Base-by-base conservation (phyloP, 2,113 vertebrate genomes). In the Phodopus roborovskii region DNA sequence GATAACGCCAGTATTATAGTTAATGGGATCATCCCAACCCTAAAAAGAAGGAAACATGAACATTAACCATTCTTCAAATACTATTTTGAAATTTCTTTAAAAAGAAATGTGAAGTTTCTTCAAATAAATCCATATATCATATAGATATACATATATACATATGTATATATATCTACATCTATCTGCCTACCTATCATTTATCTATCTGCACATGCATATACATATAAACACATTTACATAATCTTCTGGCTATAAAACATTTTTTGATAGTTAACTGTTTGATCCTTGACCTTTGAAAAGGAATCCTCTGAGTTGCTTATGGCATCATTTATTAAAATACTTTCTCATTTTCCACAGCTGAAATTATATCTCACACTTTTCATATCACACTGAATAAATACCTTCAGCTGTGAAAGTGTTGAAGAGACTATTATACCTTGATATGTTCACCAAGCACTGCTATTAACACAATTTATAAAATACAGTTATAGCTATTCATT, bases 21-120 rank as follows among this genome's bases (percentile, higher is more conserved):
- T 79, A 86, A 92, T 1, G 96, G 24, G 2, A 36, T 97, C 96
- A 97, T 11, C 70, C 90, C 95, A 97, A 96, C 96, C 98, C 97
- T 97, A 88, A 71, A 91, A 78, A 36, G 17, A 91, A 73, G 92
- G 9, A 92, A 60, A 94, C 26, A 3, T 16, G 7, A 90, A 17
- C 30, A 91, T 93, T 86, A 97, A 66, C 56, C 19, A 68, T 24
- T 22, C 79, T 94, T 94, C 19, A 96, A 74, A 86, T 75, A 79
- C 33, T 71, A 83, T 16, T 85, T 60, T 60, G 73, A 87, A 77
- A 83, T 12, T 66, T 89, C 50, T 87, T 78, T 84, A 71, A 87
- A 78, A 92, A 26, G 13, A 28, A 39, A 92, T 81, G 20, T 91
- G 8, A 73, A 91, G 66, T 82, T 93, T 93, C 85, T 87, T 42